Conservation (phyloP, 2,113 vertebrate genomes). For the Patagioenas fasciata region DNA sequence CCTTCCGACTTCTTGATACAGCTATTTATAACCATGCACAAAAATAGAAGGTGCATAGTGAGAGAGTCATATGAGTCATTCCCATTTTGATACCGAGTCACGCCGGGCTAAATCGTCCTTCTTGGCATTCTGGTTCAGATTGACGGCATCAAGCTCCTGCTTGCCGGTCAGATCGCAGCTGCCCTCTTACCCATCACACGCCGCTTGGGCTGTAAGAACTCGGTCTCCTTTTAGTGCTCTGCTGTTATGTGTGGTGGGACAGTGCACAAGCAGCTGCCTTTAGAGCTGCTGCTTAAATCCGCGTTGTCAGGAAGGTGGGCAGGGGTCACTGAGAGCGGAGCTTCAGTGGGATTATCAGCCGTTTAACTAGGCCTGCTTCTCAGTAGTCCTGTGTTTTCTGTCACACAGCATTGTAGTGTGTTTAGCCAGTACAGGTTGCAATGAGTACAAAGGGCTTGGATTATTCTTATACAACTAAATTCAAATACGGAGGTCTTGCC, state of each 20-base stretch:
- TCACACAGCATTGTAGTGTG: not conserved
- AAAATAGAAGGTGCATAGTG: slow-evolving; percentile 53
- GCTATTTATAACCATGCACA: slow-evolving; percentile 53
- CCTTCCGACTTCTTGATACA: not conserved
- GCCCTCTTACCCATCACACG: not conserved
- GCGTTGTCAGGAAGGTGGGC: not conserved
- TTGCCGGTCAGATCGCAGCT: not conserved
- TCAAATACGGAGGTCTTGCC: not conserved
- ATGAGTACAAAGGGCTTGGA: not conserved
- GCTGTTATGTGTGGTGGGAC: not conserved
- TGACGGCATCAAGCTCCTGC: not conserved
- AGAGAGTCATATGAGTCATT: slow-evolving; percentile 53
- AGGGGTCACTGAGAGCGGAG: not conserved
- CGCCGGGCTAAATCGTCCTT: not conserved
- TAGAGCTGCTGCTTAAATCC: not conserved
- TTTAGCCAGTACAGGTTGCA: not conserved
- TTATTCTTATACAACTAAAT: not conserved
- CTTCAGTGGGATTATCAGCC: not conserved
- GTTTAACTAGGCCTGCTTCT: not conserved
- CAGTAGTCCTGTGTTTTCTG: not conserved
- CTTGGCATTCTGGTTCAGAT: not conserved
- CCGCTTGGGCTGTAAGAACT: not conserved
- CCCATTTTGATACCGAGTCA: not conserved
- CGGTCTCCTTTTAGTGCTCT: not conserved
- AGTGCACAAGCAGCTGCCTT: not conserved